Conservation (phyloP, 2,888 invertebrate species). For the Siphlonurus alternatus region DNA sequence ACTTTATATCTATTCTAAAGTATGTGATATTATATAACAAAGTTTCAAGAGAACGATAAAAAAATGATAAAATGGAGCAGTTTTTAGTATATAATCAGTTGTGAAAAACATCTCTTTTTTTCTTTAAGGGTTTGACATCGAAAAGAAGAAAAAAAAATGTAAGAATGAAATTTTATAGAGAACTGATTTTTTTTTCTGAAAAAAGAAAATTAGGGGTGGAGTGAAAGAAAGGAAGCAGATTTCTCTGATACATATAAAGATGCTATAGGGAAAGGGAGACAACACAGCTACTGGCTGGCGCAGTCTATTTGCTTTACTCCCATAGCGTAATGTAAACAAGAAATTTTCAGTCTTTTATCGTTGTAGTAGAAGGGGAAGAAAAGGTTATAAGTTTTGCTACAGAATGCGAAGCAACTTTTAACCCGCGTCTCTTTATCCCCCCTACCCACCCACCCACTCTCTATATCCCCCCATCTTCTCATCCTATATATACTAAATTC, state of each 20-base stretch:
- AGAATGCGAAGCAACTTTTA: no score
- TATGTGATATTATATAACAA: background rate
- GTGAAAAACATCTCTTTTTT: background rate
- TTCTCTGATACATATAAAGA: no score
- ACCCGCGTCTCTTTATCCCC: no score
- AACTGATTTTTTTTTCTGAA: background rate
- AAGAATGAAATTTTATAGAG: background rate
- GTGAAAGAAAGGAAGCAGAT: no score
- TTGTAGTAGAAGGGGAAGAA: background rate
- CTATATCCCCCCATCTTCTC: no score
- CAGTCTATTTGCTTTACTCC: background rate
- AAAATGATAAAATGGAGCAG: background rate
- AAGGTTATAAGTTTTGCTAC: background rate
- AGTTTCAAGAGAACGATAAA: background rate
- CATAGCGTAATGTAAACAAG: background rate
- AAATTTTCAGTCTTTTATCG: background rate
- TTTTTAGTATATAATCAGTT: background rate
- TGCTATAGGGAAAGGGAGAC: no score
- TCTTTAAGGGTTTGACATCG: no score
- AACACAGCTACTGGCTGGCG: no score
- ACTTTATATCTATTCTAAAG: background rate
- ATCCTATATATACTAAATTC: background rate
- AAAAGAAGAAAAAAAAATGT: no score
- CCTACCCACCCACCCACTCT: no score
- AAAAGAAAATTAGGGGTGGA: background rate